phyloP scores from a whole-genome alignment of 2,113 vertebrate genomes.

The Carollia perspicillata region DNA sequence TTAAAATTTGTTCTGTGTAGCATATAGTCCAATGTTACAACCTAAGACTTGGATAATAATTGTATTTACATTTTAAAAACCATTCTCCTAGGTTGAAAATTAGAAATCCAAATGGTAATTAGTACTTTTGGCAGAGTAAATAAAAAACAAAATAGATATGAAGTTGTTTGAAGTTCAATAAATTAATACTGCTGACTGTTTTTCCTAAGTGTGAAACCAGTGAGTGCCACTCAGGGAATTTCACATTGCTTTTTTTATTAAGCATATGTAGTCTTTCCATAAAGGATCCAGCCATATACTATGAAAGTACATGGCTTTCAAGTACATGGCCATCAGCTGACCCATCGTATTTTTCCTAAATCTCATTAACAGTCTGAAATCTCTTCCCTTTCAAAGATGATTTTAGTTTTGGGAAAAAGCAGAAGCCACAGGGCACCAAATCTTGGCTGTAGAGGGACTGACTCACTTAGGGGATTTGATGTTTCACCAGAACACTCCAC shows the following conservation, averaged over 20 bases:
- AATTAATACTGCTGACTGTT: not conserved
- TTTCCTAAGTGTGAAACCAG: not conserved
- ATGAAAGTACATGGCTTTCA: too few relatives aligned
- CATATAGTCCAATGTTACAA: not conserved
- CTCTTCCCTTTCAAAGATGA: too few relatives aligned
- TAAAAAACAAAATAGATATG: not conserved
- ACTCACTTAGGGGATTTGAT: too few relatives aligned
- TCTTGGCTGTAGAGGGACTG: too few relatives aligned
- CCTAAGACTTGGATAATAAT: not conserved
- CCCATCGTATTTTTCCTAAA: too few relatives aligned
- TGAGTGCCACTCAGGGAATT: not conserved
- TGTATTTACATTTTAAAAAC: slow-evolving; percentile 26
- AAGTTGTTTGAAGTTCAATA: slow-evolving; percentile 1
- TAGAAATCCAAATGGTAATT: slow-evolving; percentile 19
- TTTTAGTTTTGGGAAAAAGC: too few relatives aligned
- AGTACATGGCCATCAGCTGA: too few relatives aligned
- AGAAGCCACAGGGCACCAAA: too few relatives aligned
- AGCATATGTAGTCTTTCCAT: not conserved
- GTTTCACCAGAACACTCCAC: too few relatives aligned
- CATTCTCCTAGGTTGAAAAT: slow-evolving; percentile 3
- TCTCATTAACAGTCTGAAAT: too few relatives aligned
- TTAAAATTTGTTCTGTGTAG: not conserved
- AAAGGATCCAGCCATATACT: too few relatives aligned
- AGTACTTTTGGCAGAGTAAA: slow-evolving; percentile 12
- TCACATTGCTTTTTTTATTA: not conserved